phyloP scores from a whole-genome alignment of 2,888 invertebrate species.

The Clistopyga incitator region DNA sequence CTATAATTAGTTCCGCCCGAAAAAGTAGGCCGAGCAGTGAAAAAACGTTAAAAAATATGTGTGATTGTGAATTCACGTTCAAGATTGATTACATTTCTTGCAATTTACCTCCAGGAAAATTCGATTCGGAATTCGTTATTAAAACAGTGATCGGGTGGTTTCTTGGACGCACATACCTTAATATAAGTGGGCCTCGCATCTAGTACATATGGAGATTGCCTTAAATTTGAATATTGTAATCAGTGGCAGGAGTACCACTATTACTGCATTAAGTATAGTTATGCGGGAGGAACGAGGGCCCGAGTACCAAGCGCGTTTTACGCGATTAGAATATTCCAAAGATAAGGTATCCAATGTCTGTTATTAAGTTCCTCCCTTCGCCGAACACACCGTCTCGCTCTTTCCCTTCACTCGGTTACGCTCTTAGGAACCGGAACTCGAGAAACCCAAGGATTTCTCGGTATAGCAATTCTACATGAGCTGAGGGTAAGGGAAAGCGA shows the following conservation, averaged over 20 bases:
- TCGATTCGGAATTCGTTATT: slow-evolving; percentile 20
- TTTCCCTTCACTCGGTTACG: slow-evolving; percentile 12
- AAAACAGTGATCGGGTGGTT: neutral
- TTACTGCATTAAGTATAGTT: slow-evolving; percentile 72
- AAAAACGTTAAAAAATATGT: too few species aligned
- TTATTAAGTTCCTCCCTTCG: slow-evolving; percentile 69
- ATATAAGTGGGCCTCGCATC: slow-evolving; percentile 53
- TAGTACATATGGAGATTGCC: slow-evolving; percentile 75
- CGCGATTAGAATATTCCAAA: slow-evolving; percentile 75
- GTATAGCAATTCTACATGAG: slow-evolving; percentile 21
- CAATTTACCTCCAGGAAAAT: neutral
- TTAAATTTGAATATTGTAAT: slow-evolving; percentile 80
- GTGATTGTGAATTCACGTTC: neutral
- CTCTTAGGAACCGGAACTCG: slow-evolving; percentile 32
- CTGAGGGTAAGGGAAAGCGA: slow-evolving; percentile 18
- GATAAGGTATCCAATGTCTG: slow-evolving; percentile 74
- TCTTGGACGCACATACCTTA: slow-evolving; percentile 23
- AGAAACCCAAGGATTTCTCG: slow-evolving; percentile 29
- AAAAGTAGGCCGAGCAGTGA: too few species aligned
- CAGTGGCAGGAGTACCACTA: slow-evolving; percentile 72
- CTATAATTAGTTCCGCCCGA: too few species aligned
- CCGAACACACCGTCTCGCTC: slow-evolving; percentile 25
- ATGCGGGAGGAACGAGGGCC: slow-evolving; percentile 39
- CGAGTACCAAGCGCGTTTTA: slow-evolving; percentile 38
- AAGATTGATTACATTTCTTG: neutral